A percentile compares a stretch with the other conserved stretches of the same genome.
Conservation (phyloP, 2,797 vertebrate species). For the Heterohyrax brucei region DNA sequence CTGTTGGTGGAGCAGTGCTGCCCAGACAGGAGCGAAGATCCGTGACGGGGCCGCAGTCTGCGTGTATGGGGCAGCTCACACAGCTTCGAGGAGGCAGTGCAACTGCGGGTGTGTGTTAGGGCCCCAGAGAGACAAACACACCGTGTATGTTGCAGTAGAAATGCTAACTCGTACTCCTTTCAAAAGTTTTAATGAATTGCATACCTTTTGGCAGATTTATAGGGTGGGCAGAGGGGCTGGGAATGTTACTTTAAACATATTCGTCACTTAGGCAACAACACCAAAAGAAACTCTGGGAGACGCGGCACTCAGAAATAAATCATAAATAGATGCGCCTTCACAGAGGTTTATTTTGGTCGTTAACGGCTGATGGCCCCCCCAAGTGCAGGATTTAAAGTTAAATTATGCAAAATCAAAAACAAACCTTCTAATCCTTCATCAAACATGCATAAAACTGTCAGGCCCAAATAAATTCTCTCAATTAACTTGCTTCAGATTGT, state of each 20-base stretch:
- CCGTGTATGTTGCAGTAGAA: slow-evolving; percentile 88
- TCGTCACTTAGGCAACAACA: slow-evolving; percentile 93
- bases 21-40: slow-evolving; percentile 84
- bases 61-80: slow-evolving; percentile 52
- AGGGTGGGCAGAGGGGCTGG: slow-evolving; percentile 72
- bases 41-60: slow-evolving; percentile 76
- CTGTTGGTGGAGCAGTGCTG: slow-evolving; percentile 85
- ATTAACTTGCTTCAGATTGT: slow-evolving; percentile 94
- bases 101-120: slow-evolving; percentile 75
- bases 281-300: slow-evolving; percentile 88
- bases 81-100: slow-evolving; percentile 21
- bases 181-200: slow-evolving; percentile 92
- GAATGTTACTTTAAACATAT: slow-evolving; percentile 92
- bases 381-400: slow-evolving; percentile 93
- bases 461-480: slow-evolving; percentile 94
- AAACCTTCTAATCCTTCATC: slow-evolving; percentile 97
- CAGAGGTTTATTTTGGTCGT: slow-evolving; percentile 93
- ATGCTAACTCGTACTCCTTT: slow-evolving; percentile 90
- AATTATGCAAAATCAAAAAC: slow-evolving; percentile 98
- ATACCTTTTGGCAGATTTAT: slow-evolving; percentile 92
- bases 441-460: slow-evolving; percentile 96
- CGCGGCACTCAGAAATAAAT: slow-evolving; percentile 91
- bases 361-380: slow-evolving; percentile 91
- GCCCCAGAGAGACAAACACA: slow-evolving; percentile 83
- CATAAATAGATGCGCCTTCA: slow-evolving; percentile 91